Evolutionary conservation across 1,140 invertebrate genomes (phyloP), one percentile per base, ranked within the genome.

Genomic region (Pseudomyrmex flavicornis): DNA sequence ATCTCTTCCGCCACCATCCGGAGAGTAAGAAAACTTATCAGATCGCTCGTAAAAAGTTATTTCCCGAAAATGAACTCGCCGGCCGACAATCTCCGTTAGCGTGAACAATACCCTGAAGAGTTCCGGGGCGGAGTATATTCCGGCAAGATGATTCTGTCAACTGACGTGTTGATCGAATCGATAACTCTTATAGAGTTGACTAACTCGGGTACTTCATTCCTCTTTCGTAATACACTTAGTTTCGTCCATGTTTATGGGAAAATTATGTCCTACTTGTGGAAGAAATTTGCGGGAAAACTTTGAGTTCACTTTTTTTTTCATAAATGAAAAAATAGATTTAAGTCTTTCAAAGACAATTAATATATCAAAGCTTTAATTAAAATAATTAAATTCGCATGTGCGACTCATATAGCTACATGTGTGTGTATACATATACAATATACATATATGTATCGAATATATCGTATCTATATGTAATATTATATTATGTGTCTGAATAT

Each of bases 21-120:
- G 44, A 48, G n/a, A 75, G 62, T 80, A 62, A 75, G 68, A 54
- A 83, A 87, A 82, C 83, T 87, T 88, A 90, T 89, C 90, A 74
- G 84, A 82, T 89, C 48, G 72, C 77, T 79, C 85, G 83, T 87
- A 85, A 90, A 90, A 90, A 89, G 89, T 87, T 90, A 90, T 87
- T 90, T 83, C 85, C 83, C 75, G 85, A 90, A 90, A 90, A 90
- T 90, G 89, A 90, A 83, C 86, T 83, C 46, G 69, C 62, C 48
- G 68, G 35, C 63, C 58, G 48, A 22, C 84, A 59, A 86, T 86
- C 46, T 54, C 50, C 35, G 48, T 35, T 20, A 72, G 74, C 58
- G 70, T 79, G 83, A 84, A 87, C 80, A 85, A 85, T 88, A 76
- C 76, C 59, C 80, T 22, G n/a, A 54, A 61, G 70, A 50, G 13